phyloP scores from a whole-genome alignment of 2,113 vertebrate species.

The Chloebia gouldiae region DNA sequence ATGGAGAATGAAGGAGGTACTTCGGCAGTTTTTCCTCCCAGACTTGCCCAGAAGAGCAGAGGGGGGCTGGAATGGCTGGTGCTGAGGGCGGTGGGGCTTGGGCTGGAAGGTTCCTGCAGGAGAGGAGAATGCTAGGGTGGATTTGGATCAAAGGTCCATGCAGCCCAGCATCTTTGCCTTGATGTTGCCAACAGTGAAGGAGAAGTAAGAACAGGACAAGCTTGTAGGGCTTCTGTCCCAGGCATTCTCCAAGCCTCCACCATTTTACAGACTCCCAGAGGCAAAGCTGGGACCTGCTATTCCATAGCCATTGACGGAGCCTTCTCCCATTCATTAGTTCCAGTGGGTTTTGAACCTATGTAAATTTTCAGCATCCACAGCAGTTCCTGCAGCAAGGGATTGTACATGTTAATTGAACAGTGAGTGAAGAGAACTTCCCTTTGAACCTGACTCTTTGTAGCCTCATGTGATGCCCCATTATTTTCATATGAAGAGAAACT shows the following conservation, averaged over 20 bases:
- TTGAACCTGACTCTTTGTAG: background rate
- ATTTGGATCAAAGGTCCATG: background rate
- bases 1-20: background rate
- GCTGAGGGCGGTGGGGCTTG: background rate
- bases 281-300: background rate
- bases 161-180: background rate
- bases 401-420: background rate
- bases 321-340: background rate
- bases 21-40: background rate
- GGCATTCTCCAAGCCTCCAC: background rate
- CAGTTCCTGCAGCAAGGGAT: background rate
- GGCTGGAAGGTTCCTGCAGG: background rate
- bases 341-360: background rate
- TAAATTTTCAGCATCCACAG: background rate
- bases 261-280: background rate
- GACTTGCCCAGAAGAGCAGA: background rate
- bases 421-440: background rate
- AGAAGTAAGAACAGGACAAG: background rate
- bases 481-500: background rate
- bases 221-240: background rate
- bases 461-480: background rate
- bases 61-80: background rate
- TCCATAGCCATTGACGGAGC: background rate
- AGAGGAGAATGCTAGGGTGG: background rate
- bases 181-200: background rate